A percentile compares a stretch with the other conserved stretches of the same genome.
phyloP scores from a whole-genome alignment of 2,113 vertebrate genomes.

The Paramormyrops kingsleyae region DNA sequence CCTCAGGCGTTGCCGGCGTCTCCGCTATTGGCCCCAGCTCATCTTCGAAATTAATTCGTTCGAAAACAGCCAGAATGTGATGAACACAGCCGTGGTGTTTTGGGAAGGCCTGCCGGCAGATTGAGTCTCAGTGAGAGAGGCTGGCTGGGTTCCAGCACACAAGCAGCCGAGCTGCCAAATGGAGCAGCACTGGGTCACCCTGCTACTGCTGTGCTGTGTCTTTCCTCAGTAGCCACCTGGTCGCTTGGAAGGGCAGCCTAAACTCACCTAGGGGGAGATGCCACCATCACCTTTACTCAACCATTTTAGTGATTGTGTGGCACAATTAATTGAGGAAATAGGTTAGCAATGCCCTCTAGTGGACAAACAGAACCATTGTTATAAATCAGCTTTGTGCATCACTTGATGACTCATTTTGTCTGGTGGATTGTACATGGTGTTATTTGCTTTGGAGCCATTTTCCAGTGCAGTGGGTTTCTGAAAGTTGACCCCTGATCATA shows the following conservation, averaged over 20 bases:
- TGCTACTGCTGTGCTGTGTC: background rate
- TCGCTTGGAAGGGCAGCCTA: background rate
- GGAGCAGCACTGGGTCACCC: background rate
- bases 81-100: background rate
- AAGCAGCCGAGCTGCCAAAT: background rate
- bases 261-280: background rate
- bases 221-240: background rate
- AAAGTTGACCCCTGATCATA: background rate
- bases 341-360: background rate
- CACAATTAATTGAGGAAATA: background rate
- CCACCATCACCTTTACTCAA: background rate
- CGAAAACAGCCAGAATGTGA: background rate
- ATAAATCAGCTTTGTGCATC: background rate
- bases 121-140: background rate
- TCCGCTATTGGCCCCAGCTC: background rate
- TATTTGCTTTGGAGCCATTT: background rate
- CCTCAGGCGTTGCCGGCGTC: background rate
- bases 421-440: background rate
- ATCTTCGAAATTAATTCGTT: background rate
- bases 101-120: background rate
- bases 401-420: background rate
- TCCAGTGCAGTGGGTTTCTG: background rate
- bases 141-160: background rate
- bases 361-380: background rate
- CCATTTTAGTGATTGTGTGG: background rate